Evolutionary conservation across 2,888 invertebrate species (phyloP), one percentile per base, ranked within the genome.

Genomic region (Athalia circularis): DNA sequence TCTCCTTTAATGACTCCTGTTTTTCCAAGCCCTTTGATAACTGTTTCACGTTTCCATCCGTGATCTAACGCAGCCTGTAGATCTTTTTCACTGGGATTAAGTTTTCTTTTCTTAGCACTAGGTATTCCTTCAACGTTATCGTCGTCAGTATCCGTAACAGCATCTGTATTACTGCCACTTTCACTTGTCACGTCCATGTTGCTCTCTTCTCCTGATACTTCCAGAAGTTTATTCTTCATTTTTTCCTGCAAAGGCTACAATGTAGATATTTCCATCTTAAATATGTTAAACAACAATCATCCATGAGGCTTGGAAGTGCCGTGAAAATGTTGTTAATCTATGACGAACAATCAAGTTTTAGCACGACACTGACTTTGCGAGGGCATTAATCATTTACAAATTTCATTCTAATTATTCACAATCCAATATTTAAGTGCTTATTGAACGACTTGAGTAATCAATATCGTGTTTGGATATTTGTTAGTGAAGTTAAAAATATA

Each of bases 11-110:
- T 95, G 81, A 95, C 95, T 59, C 98, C 97, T 85, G 94, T 95
- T 83, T 96, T 95, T 5, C 96, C 97, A 7, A 98, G 93, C 5
- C 96, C 96, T 81, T 95, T 94, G 85, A 98, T 97, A 77, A 97
- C 93, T 0, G 98, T 98, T 89, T 97, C 96, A n/a, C 98, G 92
- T 85, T 96, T 95, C 98, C 98, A 98, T 80, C 97, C 98, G 91
- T 90, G 86, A 52, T 90, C 90, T 72, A 90, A 82, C 5, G 90
- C 88, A 45, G 89, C 82, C 80, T 89, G 89, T 13, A 90, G 85
- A 68, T 90, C 90, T 79, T 87, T 88, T 70, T 90, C 90, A 81
- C 86, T 89, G 43, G 88, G 88, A 81, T 87, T 89, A 72, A 90
- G 83, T 80, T 90, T 90, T 82, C 90, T 87, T 80, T 88, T 88